Base-by-base conservation (phyloP, 2,113 vertebrate genomes). In the Eulemur macaco region DNA sequence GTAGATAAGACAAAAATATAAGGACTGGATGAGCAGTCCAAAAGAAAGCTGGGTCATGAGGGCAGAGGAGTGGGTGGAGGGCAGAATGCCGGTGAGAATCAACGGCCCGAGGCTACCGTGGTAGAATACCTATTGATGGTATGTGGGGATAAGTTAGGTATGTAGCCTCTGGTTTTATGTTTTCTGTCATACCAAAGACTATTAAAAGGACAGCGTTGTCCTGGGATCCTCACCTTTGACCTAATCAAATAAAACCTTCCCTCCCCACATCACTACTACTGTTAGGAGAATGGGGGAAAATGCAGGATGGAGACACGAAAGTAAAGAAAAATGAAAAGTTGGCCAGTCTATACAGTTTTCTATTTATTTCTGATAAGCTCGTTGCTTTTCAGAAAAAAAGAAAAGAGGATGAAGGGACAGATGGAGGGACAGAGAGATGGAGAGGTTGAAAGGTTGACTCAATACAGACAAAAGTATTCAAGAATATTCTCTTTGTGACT, bases 141-240 rank as follows among this genome's bases (percentile, higher is more conserved):
- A 96, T 91, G 94, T 95, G 83, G 78, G 96, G 95, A 89, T 97
- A 95, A 98, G 96, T 77, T 4, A 95, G 96, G 94, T 94, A 94
- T 96, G 96, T 97, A 50, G 93, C 95, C 95, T 92, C 82, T 63
- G 77, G 86, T 69, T 95, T 96, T 93, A 93, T 73, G 78, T 89
- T 95, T 97, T 94, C 89, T 92, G 78, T 95, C 92, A 95, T 94
- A 60, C 92, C 86, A 96, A 85, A 95, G 89, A 83, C 94, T 86
- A 90, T 80, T 95, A 89, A 96, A 97, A 92, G 50, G 81, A 86
- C 14, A 93, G 1, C 47, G 73, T 95, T 96, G 76, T 96, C 52
- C 74, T 86, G 84, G 45, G 89, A 93, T 34, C 42, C 45, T 96
- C 93, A 97, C 93, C 95, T 97, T 95, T 96, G 96, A 95, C 93